These are phyloP conservation scores for Asarcornis scutulata DNA, from an alignment of 2,113 vertebrate species.

Conservation along the genomic window DNA sequence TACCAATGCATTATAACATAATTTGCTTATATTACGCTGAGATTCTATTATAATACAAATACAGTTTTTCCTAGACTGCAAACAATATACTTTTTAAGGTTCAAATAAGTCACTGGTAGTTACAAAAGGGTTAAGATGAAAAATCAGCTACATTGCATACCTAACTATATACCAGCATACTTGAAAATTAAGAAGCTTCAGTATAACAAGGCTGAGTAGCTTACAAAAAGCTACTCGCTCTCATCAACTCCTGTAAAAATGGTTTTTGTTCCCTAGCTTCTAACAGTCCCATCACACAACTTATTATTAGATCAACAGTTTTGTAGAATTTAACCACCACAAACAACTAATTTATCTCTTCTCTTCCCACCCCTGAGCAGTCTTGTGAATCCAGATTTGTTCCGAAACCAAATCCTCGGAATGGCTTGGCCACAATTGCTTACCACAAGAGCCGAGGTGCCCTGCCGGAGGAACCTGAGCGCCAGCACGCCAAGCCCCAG, in stretches of 20 bases:
- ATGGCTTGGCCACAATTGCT: fast-evolving
- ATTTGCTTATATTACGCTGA: neutral
- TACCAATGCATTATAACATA: neutral
- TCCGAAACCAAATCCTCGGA: neutral
- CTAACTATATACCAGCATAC: neutral
- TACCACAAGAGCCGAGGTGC: neutral
- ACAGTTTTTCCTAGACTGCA: neutral
- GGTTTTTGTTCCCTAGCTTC: neutral
- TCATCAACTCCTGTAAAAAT: neutral
- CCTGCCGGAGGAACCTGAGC: neutral
- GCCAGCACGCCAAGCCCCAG: neutral
- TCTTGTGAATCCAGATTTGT: neutral
- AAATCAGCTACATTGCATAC: neutral
- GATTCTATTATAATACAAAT: neutral
- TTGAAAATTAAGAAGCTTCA: neutral
- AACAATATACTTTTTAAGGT: neutral
- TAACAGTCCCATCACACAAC: fast-evolving
- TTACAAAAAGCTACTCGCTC: neutral
- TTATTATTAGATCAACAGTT: neutral
- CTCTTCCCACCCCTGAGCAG: neutral
- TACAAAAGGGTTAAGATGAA: neutral
- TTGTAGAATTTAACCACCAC: neutral
- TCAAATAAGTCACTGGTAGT: neutral
- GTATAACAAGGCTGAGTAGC: neutral
- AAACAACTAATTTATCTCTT: neutral